Base-by-base conservation (phyloP, 2,888 invertebrate species). In the Lissocephala sabroskyi region DNA sequence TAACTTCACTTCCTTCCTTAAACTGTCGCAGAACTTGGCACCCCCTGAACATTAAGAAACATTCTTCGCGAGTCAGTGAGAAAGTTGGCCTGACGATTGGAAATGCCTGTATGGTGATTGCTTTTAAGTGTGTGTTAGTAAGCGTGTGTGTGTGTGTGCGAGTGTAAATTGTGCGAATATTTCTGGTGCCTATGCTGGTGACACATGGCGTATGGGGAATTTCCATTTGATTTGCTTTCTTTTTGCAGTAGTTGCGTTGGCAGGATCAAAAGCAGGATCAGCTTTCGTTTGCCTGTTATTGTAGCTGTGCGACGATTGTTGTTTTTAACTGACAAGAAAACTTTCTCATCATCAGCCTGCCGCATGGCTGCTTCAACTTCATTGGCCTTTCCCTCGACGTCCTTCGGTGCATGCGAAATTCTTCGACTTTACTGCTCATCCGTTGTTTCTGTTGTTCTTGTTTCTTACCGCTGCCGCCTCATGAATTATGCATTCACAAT, bases 401-500 rank as follows among this genome's bases (percentile, higher is more conserved):
- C 55, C 50, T 55, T 54, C 55, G 37, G 10, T 39, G 36, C 46
- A 50, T 46, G 47, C 50, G 45, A 23, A 56, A 52, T 59, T 59
- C 50, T 51, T 45, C 50, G 53, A 41, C 49, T 48, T 46, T n/a
- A n/a, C n/a, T n/a, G n/a, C n/a, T n/a, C n/a, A n/a, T n/a, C 45
- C 43, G 13, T 13, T 41, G 33, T 4, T 3, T 9, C 29, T 29
- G 29, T n/a, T 4, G 30, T 13, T 32, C 30, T 6, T 29, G 39
- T 53, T 55, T 32, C 50, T 41, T 44, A 36, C 44, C 33, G 26
- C 52, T 52, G 28, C 30, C 42, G 39, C 40, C 65, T 68, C 64
- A 68, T 68, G 68, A 75, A 68, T 68, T 75, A 68, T 68, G 76
- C 73, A 68, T 75, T 63, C 76, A 64, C 68, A 68, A 68, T 68